phyloP scores from a whole-genome alignment of 2,797 vertebrate genomes.

The Acrossocheilus fasciatus region DNA sequence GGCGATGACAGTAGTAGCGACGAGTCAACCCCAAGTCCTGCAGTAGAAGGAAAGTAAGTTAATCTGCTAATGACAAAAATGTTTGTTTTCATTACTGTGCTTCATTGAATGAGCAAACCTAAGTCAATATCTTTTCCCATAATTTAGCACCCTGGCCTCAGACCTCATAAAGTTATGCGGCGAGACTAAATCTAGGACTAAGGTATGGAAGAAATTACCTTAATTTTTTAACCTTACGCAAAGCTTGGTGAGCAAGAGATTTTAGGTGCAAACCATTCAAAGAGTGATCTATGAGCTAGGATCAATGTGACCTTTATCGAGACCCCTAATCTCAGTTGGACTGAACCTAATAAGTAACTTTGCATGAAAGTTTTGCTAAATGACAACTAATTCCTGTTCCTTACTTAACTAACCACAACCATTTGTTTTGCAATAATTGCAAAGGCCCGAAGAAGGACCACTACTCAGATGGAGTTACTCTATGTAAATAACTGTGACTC shows the following conservation, averaged over 20 bases:
- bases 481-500: slow-evolving; percentile 91
- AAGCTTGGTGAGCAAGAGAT: not conserved
- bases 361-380: not conserved
- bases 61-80: not conserved
- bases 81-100: not conserved
- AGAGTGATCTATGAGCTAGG: not conserved
- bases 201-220: slow-evolving; percentile 78
- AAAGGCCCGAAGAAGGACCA: slow-evolving; percentile 94
- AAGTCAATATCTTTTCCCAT: slow-evolving; percentile 50
- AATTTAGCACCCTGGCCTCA: slow-evolving; percentile 84
- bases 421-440: not conserved
- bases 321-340: not conserved
- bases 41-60: slow-evolving; percentile 90
- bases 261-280: not conserved
- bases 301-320: not conserved
- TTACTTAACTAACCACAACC: not conserved
- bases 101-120: not conserved
- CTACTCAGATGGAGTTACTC: slow-evolving; percentile 96
- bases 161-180: slow-evolving; percentile 96
- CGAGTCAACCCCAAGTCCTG: slow-evolving; percentile 91
- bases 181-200: slow-evolving; percentile 91
- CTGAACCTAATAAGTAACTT: not conserved
- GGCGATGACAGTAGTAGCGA: slow-evolving; percentile 95
- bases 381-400: not conserved
- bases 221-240: not conserved